Base-by-base conservation (phyloP, 2,113 vertebrate species). In the Cacatua alba region DNA sequence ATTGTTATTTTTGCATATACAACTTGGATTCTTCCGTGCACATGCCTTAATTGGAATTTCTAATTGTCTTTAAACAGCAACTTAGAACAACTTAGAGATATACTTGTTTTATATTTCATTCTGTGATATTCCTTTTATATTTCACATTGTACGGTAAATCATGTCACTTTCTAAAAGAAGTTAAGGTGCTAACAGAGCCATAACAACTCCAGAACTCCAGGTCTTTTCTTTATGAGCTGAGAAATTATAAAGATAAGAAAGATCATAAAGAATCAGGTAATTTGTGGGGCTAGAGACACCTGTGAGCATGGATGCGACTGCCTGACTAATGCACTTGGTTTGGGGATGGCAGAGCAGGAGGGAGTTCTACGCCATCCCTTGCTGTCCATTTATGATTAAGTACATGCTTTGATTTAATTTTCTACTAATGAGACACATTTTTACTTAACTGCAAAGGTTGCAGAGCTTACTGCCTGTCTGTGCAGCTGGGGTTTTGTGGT, bases 271-370 rank as follows among this genome's bases (percentile, higher is more conserved):
- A 59, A 59, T 59, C 33, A n/a, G 20, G 13, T 39, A 4, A 26
- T 52, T 31, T 19, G 7, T 72, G 67, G 49, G 39, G 18, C 29
- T 39, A 3, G 55, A 15, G 41, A 15, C n/a, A 17, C 13, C 18
- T 7, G 2, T 0, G 2, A 57, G n/a, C 2, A 10, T 16, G 37
- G 60, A 4, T 37, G 46, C 2, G 0, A 9, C 37, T 26, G 60
- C 62, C 23, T 13, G 41, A 2, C n/a, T 31, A 37, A 29, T 25
- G n/a, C 15, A 3, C 37, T 28, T 44, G 35, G 16, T 62, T 48
- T 52, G 55, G 53, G 28, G 21, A 7, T 49, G 39, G 28, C 46
- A 28, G 80, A 67, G 31, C 14, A 39, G 39, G 51, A 81, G 18
- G 2, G 46, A 74, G 33, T 57, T 86, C 59, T 70, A 3, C 26